Evolutionary conservation across 1,140 invertebrate genomes (phyloP), one percentile per base, ranked within the genome.

Genomic region (Druon quercuslanigerum): DNA sequence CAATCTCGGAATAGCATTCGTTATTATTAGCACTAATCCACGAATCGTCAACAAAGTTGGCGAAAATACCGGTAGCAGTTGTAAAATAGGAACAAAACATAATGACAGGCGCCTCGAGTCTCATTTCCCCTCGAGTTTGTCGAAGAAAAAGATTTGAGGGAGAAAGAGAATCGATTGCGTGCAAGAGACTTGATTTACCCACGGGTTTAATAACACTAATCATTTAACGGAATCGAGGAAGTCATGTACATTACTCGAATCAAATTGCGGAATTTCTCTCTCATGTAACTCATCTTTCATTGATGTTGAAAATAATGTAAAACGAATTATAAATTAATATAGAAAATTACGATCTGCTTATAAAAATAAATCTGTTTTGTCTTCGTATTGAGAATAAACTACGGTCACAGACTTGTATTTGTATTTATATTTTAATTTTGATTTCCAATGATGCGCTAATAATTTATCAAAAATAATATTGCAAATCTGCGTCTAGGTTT

Each of bases 31-130:
- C 33, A 66, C 60, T 66, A 66, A 66, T 33, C 13, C 60, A 66
- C 25, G 33, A 66, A 66, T 40, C 33, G 60, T 19, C 20, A 56
- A 17, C 54, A 56, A 11, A 56, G 17, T 17, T 54, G 17, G 52
- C n/a, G 52, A 54, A 17, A 54, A 54, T 54, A 54, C n/a, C 52
- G 52, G 7, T 57, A 66, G 60, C 40, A 40, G 33, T 25, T 66
- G 60, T 66, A 66, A 66, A 40, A 66, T 66, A 66, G 60, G 25
- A 66, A 66, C 60, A 66, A 66, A 66, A 46, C 33, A 66, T 40
- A 66, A 66, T 66, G 60, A 66, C 60, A 66, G 60, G 60, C 60
- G 60, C 60, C 60, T 66, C 60, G 60, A 66, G 25, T 66, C 33
- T 66, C 25, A 46, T 66, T 66, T 66, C 60, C 25, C 33, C 60